Percentiles rank a stretch among this genome's conserved stretches.
Conservation (phyloP, 2,797 vertebrate species). For the Chelmon rostratus region DNA sequence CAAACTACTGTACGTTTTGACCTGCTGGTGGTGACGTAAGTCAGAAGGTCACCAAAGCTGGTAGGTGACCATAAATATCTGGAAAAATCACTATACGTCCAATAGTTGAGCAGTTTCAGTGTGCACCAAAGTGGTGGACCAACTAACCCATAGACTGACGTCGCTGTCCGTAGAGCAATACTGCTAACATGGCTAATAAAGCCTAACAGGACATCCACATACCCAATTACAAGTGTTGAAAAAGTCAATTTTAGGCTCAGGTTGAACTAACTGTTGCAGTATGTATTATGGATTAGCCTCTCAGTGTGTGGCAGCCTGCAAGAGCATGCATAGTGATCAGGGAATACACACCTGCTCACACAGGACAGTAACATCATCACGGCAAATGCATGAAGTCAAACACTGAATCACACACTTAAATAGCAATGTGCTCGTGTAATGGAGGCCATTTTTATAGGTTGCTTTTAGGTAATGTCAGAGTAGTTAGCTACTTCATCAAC, state of each 20-base stretch:
- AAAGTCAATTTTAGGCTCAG: background rate
- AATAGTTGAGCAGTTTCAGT: background rate
- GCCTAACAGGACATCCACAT: background rate
- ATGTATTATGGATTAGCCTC: background rate
- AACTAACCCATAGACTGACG: no score
- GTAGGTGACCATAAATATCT: background rate
- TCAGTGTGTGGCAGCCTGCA: constrained; percentile 1
- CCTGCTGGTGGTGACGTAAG: background rate
- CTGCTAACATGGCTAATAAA: background rate
- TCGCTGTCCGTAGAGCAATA: background rate
- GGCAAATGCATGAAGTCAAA: constrained; percentile 5
- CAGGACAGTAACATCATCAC: constrained; percentile 1
- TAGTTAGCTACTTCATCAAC: constrained; percentile 75
- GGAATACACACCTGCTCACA: constrained; percentile 5
- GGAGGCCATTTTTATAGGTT: constrained; percentile 34
- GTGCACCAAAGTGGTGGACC: no score
- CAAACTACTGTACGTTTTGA: background rate
- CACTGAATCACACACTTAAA: constrained; percentile 28
- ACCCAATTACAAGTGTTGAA: background rate
- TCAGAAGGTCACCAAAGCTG: background rate
- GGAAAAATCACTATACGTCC: no score
- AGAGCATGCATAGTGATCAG: background rate
- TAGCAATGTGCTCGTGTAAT: constrained; percentile 31
- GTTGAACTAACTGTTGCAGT: background rate
- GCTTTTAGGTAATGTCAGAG: constrained; percentile 61